Percentiles rank a stretch among this genome's conserved stretches.
Evolutionary conservation across 2,113 vertebrate species (phyloP).

Genomic region (Pluvialis apricaria): DNA sequence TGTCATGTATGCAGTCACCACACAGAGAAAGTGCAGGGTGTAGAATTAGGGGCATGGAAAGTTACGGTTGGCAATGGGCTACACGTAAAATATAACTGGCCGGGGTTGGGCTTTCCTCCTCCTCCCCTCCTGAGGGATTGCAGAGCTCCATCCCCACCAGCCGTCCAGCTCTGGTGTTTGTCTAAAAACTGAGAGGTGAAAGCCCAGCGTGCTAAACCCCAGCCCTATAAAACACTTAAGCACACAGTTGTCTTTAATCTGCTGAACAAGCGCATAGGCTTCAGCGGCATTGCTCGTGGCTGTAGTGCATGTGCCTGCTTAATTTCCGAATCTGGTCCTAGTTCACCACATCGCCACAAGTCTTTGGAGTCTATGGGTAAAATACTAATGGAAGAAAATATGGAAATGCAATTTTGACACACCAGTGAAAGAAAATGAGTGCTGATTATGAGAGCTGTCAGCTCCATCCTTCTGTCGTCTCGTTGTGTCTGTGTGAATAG

Average conservation of each 20-base stretch:
- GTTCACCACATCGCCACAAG: neutral
- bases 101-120: neutral
- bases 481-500: neutral
- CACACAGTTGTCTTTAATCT: neutral
- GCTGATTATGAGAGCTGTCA: constrained; percentile 43
- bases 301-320: neutral
- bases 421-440: neutral
- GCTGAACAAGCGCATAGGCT: neutral
- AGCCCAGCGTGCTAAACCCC: neutral
- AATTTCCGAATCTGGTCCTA: neutral
- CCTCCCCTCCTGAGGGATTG: neutral
- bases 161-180: neutral
- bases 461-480: neutral
- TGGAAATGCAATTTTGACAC: constrained; percentile 30
- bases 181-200: neutral
- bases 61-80: neutral
- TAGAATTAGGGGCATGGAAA: neutral
- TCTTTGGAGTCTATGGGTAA: neutral
- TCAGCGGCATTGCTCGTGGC: accelerated
- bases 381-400: constrained; percentile 15
- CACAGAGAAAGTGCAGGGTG: neutral
- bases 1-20: accelerated
- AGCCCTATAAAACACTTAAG: accelerated
- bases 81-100: neutral
- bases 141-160: neutral